These are phyloP conservation scores for Gavia stellata DNA, from an alignment of 2,113 vertebrate species.

Conservation along the genomic window DNA sequence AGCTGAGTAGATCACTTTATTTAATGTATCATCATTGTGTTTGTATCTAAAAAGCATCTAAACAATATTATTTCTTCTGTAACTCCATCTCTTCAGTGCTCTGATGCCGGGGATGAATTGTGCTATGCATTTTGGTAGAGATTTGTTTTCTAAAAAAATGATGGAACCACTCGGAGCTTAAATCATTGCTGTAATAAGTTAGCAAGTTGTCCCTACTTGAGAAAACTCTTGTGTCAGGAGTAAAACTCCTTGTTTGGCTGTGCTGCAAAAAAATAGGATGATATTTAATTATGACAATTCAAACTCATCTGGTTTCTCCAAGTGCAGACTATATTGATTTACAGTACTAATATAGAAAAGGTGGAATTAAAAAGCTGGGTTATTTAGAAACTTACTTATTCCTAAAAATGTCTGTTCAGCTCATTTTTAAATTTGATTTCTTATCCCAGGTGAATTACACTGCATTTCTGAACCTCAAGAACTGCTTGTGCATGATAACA, in stretches of 20 bases:
- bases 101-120: neutral
- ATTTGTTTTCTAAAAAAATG: neutral
- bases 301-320: neutral
- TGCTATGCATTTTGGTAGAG: neutral
- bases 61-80: neutral
- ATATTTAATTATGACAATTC: slow-evolving; percentile 19
- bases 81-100: neutral
- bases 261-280: neutral
- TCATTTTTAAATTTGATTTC: slow-evolving; percentile 34
- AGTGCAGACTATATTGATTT: slow-evolving; percentile 13
- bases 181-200: neutral
- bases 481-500: neutral
- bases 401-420: slow-evolving; percentile 23
- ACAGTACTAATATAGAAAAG: neutral
- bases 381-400: slow-evolving; percentile 16
- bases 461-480: neutral
- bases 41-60: neutral
- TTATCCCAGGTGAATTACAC: neutral
- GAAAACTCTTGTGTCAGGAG: neutral
- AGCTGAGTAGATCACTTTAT: neutral
- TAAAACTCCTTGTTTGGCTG: neutral
- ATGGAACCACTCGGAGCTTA: neutral
- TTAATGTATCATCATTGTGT: neutral
- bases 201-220: neutral
- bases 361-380: neutral